Evolutionary conservation across 2,888 invertebrate species (phyloP).

Genomic region (Diadegma fenestrale): DNA sequence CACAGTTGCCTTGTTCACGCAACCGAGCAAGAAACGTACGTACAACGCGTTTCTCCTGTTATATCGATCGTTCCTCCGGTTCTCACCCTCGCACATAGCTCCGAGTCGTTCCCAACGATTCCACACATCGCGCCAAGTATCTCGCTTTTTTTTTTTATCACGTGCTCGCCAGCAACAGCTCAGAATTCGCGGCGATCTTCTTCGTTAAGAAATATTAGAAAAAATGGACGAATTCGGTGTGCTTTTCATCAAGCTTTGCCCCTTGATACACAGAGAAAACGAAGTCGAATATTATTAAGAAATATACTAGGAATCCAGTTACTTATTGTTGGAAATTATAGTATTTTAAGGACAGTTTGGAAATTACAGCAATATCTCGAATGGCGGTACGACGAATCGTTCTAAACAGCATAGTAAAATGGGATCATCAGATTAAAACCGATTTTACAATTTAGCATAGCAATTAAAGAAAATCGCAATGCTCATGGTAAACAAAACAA

Average conservation of each 20-base stretch:
- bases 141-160: conserved; percentile 47
- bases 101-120: conserved; percentile 18
- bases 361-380: too few relatives aligned
- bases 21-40: conserved; percentile 59
- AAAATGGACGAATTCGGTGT: neutral
- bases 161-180: conserved; percentile 43
- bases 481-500: too few relatives aligned
- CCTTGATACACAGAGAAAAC: too few relatives aligned
- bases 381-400: too few relatives aligned
- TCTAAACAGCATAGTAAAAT: too few relatives aligned
- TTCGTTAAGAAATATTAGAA: neutral
- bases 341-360: too few relatives aligned
- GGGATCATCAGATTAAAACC: too few relatives aligned
- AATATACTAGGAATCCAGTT: too few relatives aligned
- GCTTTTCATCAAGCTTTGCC: neutral
- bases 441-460: too few relatives aligned
- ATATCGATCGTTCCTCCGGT: conserved; percentile 47
- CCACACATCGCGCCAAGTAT: conserved; percentile 35
- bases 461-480: too few relatives aligned
- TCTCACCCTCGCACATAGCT: conserved; percentile 22
- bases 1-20: conserved; percentile 59
- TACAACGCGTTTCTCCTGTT: conserved; percentile 43
- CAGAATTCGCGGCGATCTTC: conserved; percentile 1
- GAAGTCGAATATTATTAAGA: too few relatives aligned
- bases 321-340: too few relatives aligned